Conservation (phyloP, 2,113 vertebrate species). For the Corythornis madagascariensis region DNA sequence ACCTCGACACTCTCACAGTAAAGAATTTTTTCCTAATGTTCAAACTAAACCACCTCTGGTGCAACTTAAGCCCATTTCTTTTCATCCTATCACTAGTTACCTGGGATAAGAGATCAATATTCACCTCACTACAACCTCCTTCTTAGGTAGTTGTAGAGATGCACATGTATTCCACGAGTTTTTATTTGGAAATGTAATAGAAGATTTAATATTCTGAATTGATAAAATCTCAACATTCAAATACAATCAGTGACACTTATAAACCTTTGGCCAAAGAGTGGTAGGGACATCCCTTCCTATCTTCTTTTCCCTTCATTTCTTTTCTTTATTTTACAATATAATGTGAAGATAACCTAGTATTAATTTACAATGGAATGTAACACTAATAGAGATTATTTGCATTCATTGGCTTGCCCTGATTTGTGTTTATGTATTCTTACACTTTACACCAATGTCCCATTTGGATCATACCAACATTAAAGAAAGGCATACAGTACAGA, state of each 20-base stretch:
- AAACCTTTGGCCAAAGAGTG: not conserved
- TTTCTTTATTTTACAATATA: conserved; percentile 39
- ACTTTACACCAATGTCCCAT: not conserved
- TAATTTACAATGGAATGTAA: conserved; percentile 38
- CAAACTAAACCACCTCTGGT: no score
- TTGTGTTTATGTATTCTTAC: not conserved
- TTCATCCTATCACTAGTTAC: no score
- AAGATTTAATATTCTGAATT: conserved; percentile 44
- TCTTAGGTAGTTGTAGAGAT: no score
- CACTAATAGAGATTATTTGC: conserved; percentile 26
- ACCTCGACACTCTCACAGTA: no score
- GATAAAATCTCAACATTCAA: conserved; percentile 35
- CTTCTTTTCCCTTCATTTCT: conserved; percentile 14
- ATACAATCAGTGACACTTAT: not conserved
- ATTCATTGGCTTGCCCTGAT: conserved; percentile 20
- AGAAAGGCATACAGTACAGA: not conserved
- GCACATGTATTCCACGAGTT: not conserved
- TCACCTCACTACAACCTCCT: no score
- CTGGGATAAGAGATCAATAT: no score
- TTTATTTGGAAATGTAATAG: conserved; percentile 55
- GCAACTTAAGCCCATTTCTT: no score
- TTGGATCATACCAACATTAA: not conserved
- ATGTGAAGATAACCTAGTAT: conserved; percentile 49
- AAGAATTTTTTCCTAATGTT: no score
- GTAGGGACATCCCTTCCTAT: conserved; percentile 21